Conservation (phyloP, 1,140 invertebrate species). For the Dreissena polymorpha region DNA sequence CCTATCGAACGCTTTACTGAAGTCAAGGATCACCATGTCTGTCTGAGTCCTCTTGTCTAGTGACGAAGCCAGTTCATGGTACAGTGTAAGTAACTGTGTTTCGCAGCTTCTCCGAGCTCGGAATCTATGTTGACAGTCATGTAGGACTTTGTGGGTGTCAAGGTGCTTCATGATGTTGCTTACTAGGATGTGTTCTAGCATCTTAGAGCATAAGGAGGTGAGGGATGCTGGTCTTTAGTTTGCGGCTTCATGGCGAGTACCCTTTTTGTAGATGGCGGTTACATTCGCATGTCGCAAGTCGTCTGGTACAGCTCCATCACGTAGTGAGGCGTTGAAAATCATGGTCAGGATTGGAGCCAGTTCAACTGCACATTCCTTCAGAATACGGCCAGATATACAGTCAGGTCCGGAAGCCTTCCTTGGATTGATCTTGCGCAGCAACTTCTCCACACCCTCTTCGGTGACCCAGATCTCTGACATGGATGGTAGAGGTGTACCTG, state of each 20-base stretch:
- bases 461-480: neutral
- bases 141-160: neutral
- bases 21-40: neutral
- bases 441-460: neutral
- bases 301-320: slow-evolving; percentile 34
- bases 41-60: neutral
- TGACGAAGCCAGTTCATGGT: neutral
- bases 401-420: slow-evolving; percentile 25
- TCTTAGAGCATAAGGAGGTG: neutral
- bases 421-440: slow-evolving; percentile 1
- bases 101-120: slow-evolving; percentile 2
- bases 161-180: slow-evolving; percentile 7
- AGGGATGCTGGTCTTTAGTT: slow-evolving; percentile 46
- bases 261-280: slow-evolving; percentile 53
- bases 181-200: slow-evolving; percentile 23
- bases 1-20: slow-evolving; percentile 47
- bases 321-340: slow-evolving; percentile 33
- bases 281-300: slow-evolving; percentile 1
- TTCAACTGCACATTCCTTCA: slow-evolving; percentile 40
- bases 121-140: slow-evolving; percentile 5
- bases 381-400: slow-evolving; percentile 21
- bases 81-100: slow-evolving; percentile 2
- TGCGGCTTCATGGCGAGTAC: slow-evolving; percentile 13
- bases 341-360: slow-evolving; percentile 22
- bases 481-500: neutral